Base-by-base conservation (phyloP, 1,140 invertebrate genomes). In the Chironomus tepperi region DNA sequence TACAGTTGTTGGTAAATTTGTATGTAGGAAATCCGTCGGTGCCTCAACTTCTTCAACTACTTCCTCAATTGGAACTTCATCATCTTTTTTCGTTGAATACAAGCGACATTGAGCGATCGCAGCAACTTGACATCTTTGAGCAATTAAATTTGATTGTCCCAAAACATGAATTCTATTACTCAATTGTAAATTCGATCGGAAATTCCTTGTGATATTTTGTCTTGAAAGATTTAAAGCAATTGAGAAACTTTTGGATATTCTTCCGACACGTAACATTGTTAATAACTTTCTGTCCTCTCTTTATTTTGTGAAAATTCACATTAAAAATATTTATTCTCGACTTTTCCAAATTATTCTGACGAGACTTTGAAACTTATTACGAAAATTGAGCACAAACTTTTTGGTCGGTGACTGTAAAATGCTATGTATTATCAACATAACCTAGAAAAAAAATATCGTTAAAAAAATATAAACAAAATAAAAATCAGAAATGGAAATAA, bases 1-100 rank as follows among this genome's bases (percentile, higher is more conserved):
- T 73, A 97, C 91, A 3, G 96, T 92, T 0, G 93, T 93, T 73
- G 93, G 93, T 75, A 96, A 80, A 73, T 89, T 87, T n/a, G 84
- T 83, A 21, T 80, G 78, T 42, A 81, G 42, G 24, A 21, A n/a
- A n/a, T 74, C 57, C 7, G 12, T n/a, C 12, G n/a, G 9, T 73
- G 15, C 43, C 15, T 24, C 21, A 10, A n/a, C 15, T 19, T 42
- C 74, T 67, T 42, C 24, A 8, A 67, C 74, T 15, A 18, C 19
- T 18, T 18, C 16, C 18, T 70, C 65, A 70, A 70, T 12, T 19
- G 16, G 9, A 3, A 18, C 65, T 18, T 70, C 65, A 18, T 70
- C 18, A 15, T 70, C 18, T 10, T 70, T 70, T 9, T 70, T 70
- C 18, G 65, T 70, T 19, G 65, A 70, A 70, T 70, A 70, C 1